Evolutionary conservation across 2,888 invertebrate species (phyloP).

Genomic region (Acleris sparsana): DNA sequence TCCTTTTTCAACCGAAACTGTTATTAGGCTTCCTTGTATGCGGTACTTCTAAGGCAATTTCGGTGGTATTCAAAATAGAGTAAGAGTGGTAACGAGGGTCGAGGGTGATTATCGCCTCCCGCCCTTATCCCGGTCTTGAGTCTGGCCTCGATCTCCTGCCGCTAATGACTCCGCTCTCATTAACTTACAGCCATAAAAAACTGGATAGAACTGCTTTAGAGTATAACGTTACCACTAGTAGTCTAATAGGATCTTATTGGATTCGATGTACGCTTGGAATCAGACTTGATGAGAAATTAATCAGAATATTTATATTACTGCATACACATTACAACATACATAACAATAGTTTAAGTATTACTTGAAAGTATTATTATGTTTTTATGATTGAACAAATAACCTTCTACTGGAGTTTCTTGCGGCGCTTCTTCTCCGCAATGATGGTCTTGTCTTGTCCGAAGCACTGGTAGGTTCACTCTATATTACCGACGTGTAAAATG

Average conservation of each 20-base stretch:
- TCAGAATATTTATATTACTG: no score
- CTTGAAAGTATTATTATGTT: no score
- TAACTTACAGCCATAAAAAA: slow-evolving; percentile 42
- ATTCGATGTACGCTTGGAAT: background rate
- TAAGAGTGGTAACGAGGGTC: slow-evolving; percentile 46
- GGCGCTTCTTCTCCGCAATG: no score
- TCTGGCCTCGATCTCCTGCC: slow-evolving; percentile 4
- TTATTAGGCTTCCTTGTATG: slow-evolving; percentile 56
- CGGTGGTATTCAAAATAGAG: slow-evolving; percentile 65
- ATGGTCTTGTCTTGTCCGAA: no score
- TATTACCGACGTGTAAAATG: no score
- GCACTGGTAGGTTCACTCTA: no score
- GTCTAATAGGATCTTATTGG: slow-evolving; percentile 33
- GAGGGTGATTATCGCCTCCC: slow-evolving; percentile 67
- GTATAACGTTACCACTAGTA: background rate
- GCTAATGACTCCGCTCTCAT: slow-evolving; percentile 60
- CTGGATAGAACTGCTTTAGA: background rate
- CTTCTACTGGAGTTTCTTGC: no score
- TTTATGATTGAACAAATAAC: no score
- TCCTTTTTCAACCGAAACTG: slow-evolving; percentile 53
- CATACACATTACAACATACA: no score
- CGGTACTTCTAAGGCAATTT: slow-evolving; percentile 58
- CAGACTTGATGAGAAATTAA: no score
- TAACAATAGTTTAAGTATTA: no score
- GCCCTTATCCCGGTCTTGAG: slow-evolving; percentile 41